A percentile compares a stretch with the other conserved stretches of the same genome.
phyloP scores from a whole-genome alignment of 2,113 vertebrate species.

The Cathartes aura region DNA sequence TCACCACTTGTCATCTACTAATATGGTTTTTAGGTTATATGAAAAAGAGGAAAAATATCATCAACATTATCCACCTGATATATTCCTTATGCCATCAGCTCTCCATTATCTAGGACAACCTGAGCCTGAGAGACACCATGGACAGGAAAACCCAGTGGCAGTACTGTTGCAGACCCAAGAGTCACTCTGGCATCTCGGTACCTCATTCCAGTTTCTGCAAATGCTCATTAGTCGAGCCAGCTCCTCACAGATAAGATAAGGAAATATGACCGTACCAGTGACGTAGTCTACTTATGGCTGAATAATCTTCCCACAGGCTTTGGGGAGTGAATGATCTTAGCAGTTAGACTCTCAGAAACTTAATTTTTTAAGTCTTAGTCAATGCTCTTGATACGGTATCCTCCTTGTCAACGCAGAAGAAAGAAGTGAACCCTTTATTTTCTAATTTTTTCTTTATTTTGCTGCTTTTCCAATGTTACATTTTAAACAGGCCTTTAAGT shows the following conservation, averaged over 20 bases:
- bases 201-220: conserved; percentile 14
- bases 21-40: neutral
- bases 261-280: neutral
- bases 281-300: neutral
- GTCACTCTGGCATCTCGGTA: neutral
- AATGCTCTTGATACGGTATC: neutral
- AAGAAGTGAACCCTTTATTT: neutral
- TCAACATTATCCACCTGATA: neutral
- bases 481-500: neutral
- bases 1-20: neutral
- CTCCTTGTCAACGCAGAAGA: neutral
- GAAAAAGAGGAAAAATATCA: neutral
- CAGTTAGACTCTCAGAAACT: neutral
- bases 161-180: neutral
- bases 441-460: neutral
- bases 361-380: neutral
- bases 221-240: neutral
- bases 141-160: neutral
- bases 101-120: neutral
- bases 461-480: neutral
- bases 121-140: neutral
- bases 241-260: conserved; percentile 6
- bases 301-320: neutral
- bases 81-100: neutral
- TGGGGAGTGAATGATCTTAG: neutral